These are phyloP conservation scores for Colletes collaris DNA, from an alignment of 2,888 invertebrate genomes.

Conservation along the genomic window DNA sequence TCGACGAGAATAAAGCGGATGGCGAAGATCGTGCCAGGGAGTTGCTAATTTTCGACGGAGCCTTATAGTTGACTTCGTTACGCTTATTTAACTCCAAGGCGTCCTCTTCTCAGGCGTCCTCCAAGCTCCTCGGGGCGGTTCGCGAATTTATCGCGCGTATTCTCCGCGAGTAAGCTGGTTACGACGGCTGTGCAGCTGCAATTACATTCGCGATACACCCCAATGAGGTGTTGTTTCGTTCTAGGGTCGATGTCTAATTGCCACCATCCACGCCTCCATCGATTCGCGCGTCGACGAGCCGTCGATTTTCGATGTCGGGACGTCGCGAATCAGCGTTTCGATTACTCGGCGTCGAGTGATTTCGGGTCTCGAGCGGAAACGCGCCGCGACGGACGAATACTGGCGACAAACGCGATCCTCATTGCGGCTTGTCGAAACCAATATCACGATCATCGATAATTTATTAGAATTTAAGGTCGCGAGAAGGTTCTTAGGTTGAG, in stretches of 20 bases:
- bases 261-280: background rate
- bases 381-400: too few relatives aligned
- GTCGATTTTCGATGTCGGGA: background rate
- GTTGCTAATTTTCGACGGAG: background rate
- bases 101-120: background rate
- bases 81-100: background rate
- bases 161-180: background rate
- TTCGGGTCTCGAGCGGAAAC: background rate
- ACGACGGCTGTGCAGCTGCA: background rate
- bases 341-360: slow-evolving; percentile 1
- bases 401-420: background rate
- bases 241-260: too few relatives aligned
- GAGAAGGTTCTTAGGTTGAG: too few relatives aligned
- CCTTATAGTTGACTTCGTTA: background rate
- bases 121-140: background rate
- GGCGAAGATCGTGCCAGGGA: background rate
- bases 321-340: background rate
- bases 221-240: slow-evolving; percentile 1
- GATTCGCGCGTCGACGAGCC: background rate
- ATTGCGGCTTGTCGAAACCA: background rate
- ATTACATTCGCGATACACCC: slow-evolving; percentile 14
- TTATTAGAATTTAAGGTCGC: too few relatives aligned
- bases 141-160: background rate
- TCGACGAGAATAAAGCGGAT: too few relatives aligned
- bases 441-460: too few relatives aligned